A percentile compares a stretch with the other conserved stretches of the same genome.
These are phyloP conservation scores for Gymnarchus niloticus DNA, from an alignment of 2,113 vertebrate species.

Conservation along the genomic window DNA sequence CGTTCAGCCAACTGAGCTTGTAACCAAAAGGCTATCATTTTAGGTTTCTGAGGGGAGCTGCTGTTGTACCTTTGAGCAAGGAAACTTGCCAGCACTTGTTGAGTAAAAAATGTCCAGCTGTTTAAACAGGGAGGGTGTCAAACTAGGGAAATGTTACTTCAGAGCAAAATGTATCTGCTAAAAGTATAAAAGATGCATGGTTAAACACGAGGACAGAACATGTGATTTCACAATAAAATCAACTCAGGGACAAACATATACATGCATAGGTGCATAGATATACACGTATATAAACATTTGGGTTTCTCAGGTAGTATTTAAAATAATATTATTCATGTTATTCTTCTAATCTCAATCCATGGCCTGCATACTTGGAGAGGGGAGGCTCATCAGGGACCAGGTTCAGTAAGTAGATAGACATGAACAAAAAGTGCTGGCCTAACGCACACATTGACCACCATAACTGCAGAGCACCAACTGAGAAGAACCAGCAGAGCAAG, in stretches of 20 bases:
- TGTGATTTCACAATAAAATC: not conserved
- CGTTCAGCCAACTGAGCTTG: too few species aligned
- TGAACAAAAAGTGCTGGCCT: too few species aligned
- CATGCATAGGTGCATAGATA: too few species aligned
- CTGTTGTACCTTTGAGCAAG: not conserved
- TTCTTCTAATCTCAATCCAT: not conserved
- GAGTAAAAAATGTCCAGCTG: not conserved
- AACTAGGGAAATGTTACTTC: not conserved
- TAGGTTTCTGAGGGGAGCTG: not conserved
- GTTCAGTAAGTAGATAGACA: not conserved
- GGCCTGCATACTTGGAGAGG: not conserved
- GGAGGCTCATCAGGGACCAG: not conserved
- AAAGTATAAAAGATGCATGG: not conserved
- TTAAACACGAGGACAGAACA: not conserved
- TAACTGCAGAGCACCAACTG: not conserved
- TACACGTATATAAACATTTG: not conserved
- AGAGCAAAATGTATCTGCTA: too few species aligned
- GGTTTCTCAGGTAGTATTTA: not conserved
- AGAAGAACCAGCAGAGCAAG: not conserved
- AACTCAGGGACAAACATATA: not conserved
- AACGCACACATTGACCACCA: too few species aligned
- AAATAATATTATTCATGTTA: too few species aligned
- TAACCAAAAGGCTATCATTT: not conserved
- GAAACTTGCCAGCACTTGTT: not conserved
- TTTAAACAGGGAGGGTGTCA: not conserved